Percentiles rank a stretch among this genome's conserved stretches.
These are phyloP conservation scores for Diabrotica balteata DNA, from an alignment of 2,888 invertebrate genomes.

Conservation along the genomic window DNA sequence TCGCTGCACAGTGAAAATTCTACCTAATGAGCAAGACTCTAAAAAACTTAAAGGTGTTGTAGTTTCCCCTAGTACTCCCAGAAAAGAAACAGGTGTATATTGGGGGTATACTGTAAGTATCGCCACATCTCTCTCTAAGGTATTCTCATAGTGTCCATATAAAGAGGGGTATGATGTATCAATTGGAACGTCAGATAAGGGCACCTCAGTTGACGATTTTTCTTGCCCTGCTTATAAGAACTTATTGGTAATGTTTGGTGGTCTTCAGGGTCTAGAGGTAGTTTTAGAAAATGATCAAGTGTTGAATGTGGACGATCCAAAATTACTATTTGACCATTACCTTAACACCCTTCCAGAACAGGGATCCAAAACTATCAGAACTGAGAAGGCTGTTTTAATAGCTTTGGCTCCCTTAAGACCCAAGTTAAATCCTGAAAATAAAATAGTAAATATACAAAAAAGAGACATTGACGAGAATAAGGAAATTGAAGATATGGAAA, in stretches of 20 bases:
- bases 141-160: constrained; percentile 85
- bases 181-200: constrained; percentile 95
- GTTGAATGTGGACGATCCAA: constrained; percentile 78
- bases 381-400: constrained; percentile 91
- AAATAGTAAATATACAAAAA: constrained; percentile 48
- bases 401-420: constrained; percentile 74
- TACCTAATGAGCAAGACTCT: constrained; percentile 62
- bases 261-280: constrained; percentile 89
- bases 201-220: constrained; percentile 73
- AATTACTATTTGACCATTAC: constrained; percentile 86
- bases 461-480: constrained; percentile 29
- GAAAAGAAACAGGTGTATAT: constrained; percentile 83
- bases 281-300: constrained; percentile 86
- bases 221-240: constrained; percentile 73
- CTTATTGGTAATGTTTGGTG: constrained; percentile 92
- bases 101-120: constrained; percentile 97
- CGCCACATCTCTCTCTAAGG: constrained; percentile 81
- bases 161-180: constrained; percentile 85
- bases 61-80: constrained; percentile 82
- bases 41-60: constrained; percentile 80
- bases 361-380: constrained; percentile 93
- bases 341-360: constrained; percentile 91
- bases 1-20: constrained; percentile 88
- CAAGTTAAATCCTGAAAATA: constrained; percentile 67
- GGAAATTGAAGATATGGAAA: constrained; percentile 32